Percentiles rank a stretch among this genome's conserved stretches.
Evolutionary conservation across 2,113 vertebrate species (phyloP).

Genomic region (Pygoscelis adeliae): DNA sequence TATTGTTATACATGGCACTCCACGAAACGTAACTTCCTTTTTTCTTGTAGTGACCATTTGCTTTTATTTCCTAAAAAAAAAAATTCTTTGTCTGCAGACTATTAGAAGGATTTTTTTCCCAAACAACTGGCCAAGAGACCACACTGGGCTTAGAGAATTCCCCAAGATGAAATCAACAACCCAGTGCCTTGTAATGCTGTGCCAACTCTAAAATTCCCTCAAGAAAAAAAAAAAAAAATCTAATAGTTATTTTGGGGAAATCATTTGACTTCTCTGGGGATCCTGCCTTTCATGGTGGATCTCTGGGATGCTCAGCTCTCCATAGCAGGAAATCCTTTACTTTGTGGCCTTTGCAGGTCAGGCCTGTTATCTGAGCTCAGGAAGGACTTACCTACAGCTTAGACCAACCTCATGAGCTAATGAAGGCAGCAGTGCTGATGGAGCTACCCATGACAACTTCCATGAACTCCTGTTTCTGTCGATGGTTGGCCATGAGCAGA

Average conservation of each 20-base stretch:
- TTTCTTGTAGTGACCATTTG: neutral
- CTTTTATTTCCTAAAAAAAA: neutral
- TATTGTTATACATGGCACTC: neutral
- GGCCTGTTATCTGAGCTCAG: neutral
- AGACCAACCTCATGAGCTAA: neutral
- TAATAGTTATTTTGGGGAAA: neutral
- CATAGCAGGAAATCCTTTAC: neutral
- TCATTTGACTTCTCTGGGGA: neutral
- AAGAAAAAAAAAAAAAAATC: neutral
- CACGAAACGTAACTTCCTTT: neutral
- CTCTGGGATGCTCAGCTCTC: neutral
- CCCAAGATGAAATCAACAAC: neutral
- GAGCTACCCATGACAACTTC: neutral
- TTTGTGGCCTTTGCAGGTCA: neutral
- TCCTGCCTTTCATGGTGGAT: neutral
- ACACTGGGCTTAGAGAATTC: neutral
- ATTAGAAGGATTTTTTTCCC: neutral
- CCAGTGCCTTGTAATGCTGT: neutral
- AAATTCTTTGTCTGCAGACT: neutral
- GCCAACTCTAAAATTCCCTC: neutral
- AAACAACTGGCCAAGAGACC: neutral
- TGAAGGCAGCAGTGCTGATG: neutral
- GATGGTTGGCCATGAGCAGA: accelerated
- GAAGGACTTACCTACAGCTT: neutral
- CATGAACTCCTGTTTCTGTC: neutral